phyloP scores from a whole-genome alignment of 2,888 invertebrate genomes.

The Vannuccia rotundouncinata region DNA sequence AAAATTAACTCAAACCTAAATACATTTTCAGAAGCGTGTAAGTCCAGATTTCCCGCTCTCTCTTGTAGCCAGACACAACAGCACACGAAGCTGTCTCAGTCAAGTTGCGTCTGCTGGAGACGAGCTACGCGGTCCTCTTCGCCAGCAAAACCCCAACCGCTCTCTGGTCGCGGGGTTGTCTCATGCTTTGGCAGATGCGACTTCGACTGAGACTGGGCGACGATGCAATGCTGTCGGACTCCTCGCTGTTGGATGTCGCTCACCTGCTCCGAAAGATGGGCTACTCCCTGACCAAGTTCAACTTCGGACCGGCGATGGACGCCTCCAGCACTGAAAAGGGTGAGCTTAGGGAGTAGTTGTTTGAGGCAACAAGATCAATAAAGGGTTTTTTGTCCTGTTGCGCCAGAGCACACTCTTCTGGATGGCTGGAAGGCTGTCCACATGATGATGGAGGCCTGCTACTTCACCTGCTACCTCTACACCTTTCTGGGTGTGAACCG shows the following conservation, averaged over 20 bases:
- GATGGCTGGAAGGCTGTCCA: slow-evolving; percentile 19
- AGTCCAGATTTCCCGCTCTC: too few species aligned
- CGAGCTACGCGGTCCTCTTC: neutral
- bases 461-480: neutral
- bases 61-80: too few species aligned
- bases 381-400: too few species aligned
- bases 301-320: neutral
- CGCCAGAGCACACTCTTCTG: neutral
- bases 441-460: slow-evolving; percentile 23
- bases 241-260: neutral
- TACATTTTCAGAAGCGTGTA: too few species aligned
- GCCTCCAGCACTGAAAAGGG: neutral
- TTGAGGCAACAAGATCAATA: too few species aligned
- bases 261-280: neutral
- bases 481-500: slow-evolving; percentile 2
- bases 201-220: neutral
- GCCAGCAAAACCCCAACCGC: neutral
- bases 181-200: neutral
- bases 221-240: neutral
- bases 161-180: neutral
- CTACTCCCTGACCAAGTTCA: neutral
- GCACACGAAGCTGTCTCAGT: neutral
- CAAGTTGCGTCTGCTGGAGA: neutral
- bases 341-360: too few species aligned
- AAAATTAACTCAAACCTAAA: too few species aligned